Evolutionary conservation across 2,888 invertebrate genomes (phyloP), one percentile per base, ranked within the genome.

Genomic region (Drosophila hamatofila): DNA sequence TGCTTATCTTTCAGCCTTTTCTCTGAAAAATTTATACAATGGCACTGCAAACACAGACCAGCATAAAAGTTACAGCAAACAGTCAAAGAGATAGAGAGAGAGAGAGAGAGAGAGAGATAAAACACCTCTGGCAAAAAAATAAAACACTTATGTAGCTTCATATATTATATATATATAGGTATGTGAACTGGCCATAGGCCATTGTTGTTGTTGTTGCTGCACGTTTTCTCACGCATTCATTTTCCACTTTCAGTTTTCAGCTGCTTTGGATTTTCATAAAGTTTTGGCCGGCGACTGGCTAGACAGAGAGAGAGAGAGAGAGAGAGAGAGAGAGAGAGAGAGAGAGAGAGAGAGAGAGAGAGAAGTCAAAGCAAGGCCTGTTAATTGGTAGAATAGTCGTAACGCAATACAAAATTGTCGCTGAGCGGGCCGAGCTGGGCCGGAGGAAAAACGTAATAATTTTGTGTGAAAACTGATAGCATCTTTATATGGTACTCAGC

Each of bases 191-290:
- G 54, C 75, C 68, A 68, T 9, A 57, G 58, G 65, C 41, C 69
- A 86, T 83, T 37, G n/a, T 37, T 37, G 37, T n/a, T 37, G 35
- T 85, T 84, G 63, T 55, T 70, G 49, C 60, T 59, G 71, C 81
- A 67, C 41, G 63, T 83, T 87, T 86, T 86, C 86, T 85, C 86
- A 86, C 87, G 87, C 87, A 83, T 84, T 83, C 60, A 76, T 83
- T 87, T 87, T 87, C 80, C 87, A 87, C 87, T 87, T 85, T 85
- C 87, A 80, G 78, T 85, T 85, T 85, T 65, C 61, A 66, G 66
- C 52, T 54, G 33, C 52, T 23, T 23, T 64, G 78, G 71, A 86
- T 86, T 86, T 86, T 86, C 86, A 86, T 87, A 61, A 46, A 58
- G 55, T 70, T 86, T 87, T 86, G 87, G 83, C 30, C 61, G 59